Conservation (phyloP, 2,888 invertebrate genomes). For the Volucella inanis region DNA sequence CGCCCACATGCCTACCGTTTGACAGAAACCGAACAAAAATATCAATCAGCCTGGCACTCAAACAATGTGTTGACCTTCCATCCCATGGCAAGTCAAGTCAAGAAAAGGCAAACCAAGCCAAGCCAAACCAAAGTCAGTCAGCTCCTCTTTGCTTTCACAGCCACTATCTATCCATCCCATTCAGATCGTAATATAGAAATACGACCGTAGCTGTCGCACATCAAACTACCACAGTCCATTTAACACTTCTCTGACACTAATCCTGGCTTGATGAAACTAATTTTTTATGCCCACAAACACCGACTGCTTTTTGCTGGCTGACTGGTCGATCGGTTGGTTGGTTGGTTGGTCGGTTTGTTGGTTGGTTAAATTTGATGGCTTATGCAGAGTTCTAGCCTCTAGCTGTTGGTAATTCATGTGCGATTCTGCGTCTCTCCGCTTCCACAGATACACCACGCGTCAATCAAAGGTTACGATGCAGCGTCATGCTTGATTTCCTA, state of each 20-base stretch:
- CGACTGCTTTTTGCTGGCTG: conserved; percentile 69
- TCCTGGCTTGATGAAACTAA: conserved; percentile 83
- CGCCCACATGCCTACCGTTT: conserved; percentile 74
- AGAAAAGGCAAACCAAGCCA: conserved; percentile 35
- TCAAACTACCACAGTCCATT: conserved; percentile 82
- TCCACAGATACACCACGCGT: conserved; percentile 73
- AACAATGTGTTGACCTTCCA: conserved; percentile 75
- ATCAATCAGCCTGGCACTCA: conserved; percentile 74
- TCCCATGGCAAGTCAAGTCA: background rate
- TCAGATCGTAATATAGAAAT: conserved; percentile 72
- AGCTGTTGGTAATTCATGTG: conserved; percentile 62
- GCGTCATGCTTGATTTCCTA: conserved; percentile 82
- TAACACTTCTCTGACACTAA: conserved; percentile 84
- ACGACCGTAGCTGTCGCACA: conserved; percentile 73
- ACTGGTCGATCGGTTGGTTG: conserved; percentile 40
- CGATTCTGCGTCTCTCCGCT: conserved; percentile 55
- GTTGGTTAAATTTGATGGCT: background rate
- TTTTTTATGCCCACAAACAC: conserved; percentile 79
- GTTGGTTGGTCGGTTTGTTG: conserved; percentile 45
- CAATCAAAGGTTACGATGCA: conserved; percentile 78
- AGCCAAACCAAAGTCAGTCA: conserved; percentile 47
- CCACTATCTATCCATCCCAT: conserved; percentile 45
- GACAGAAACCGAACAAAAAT: conserved; percentile 72
- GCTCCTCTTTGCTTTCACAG: conserved; percentile 38
- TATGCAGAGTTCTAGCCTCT: conserved; percentile 38